Conservation (phyloP, 2,113 vertebrate species). For the Dermatemys mawii region DNA sequence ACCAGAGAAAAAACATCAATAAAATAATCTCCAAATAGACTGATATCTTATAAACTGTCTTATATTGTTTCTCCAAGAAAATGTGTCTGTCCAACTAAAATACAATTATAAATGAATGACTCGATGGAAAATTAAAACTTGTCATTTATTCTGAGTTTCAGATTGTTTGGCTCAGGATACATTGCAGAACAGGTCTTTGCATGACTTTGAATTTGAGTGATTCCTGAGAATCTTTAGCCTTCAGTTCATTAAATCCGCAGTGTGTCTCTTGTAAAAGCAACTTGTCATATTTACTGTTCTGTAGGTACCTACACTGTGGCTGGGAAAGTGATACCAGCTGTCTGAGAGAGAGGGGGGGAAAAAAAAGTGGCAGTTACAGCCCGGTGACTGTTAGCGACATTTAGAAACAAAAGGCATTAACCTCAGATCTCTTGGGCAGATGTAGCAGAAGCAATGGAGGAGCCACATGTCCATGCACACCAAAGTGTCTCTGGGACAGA, state of each 20-base stretch:
- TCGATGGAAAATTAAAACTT: neutral
- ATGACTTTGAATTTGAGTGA: constrained; percentile 36
- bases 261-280: neutral
- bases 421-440: neutral
- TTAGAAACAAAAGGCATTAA: neutral
- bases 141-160: neutral
- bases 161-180: neutral
- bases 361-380: neutral
- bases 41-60: neutral
- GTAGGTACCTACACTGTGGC: constrained; percentile 38
- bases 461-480: constrained; percentile 21
- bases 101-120: neutral
- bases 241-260: constrained; percentile 53
- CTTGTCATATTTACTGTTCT: neutral
- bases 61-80: neutral
- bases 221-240: constrained; percentile 46
- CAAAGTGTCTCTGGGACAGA: neutral
- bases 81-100: neutral
- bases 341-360: neutral
- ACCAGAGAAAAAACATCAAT: neutral
- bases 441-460: neutral
- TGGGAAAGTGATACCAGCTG: neutral
- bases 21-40: neutral
- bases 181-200: neutral
- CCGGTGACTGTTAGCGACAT: neutral